These are phyloP conservation scores for Calephelis virginiensis DNA, from an alignment of 1,140 invertebrate genomes.

Conservation along the genomic window DNA sequence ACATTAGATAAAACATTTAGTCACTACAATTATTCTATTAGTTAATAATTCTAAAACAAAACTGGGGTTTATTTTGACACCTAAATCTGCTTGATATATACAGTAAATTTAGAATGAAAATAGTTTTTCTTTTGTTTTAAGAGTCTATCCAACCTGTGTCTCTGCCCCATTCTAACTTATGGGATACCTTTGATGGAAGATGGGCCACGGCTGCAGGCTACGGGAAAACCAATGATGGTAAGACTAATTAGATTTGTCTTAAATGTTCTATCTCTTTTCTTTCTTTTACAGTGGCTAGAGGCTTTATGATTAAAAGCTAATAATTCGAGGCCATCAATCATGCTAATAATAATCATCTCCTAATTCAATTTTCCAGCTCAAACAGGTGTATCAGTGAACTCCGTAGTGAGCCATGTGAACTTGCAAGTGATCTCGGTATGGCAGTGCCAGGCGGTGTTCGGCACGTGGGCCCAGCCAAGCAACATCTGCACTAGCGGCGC, in stretches of 20 bases:
- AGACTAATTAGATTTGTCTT: background rate
- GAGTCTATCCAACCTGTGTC: conserved; percentile 51
- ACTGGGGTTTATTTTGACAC: too few species aligned
- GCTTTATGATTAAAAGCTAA: too few species aligned
- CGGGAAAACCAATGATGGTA: conserved; percentile 58
- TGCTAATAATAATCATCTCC: too few species aligned
- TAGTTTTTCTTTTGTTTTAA: conserved; percentile 27
- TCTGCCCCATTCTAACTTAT: conserved; percentile 45
- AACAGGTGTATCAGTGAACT: conserved; percentile 31
- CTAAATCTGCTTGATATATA: too few species aligned
- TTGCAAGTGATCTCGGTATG: conserved; percentile 46
- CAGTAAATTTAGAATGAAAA: too few species aligned
- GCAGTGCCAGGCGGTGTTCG: conserved; percentile 38
- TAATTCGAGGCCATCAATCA: too few species aligned
- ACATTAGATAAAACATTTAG: too few species aligned
- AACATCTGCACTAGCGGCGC: conserved; percentile 49
- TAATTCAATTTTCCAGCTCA: conserved; percentile 32
- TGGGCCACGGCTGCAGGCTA: conserved; percentile 60
- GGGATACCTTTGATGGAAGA: conserved; percentile 48
- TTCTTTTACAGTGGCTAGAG: too few species aligned
- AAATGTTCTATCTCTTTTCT: too few species aligned
- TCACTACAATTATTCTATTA: too few species aligned
- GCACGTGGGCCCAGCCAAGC: conserved; percentile 24
- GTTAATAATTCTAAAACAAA: too few species aligned
- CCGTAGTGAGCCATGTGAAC: conserved; percentile 42